Conservation (phyloP, 2,888 invertebrate species). For the Microchrysa polita region DNA sequence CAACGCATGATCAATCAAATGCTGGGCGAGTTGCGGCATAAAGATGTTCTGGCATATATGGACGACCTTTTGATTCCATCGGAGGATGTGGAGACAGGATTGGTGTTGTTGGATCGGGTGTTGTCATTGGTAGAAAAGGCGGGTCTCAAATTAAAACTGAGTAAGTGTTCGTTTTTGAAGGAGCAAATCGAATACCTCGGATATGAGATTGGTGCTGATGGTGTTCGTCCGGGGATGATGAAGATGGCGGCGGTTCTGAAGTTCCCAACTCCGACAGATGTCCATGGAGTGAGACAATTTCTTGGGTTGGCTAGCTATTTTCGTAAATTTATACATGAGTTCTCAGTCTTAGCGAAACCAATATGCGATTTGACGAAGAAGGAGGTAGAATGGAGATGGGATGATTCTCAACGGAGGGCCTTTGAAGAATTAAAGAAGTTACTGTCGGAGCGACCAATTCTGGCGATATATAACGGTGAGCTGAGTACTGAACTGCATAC, state of each 20-base stretch:
- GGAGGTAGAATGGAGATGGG: background rate
- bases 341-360: background rate
- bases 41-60: slow-evolving; percentile 43
- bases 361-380: background rate
- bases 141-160: slow-evolving; percentile 42
- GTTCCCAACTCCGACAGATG: background rate
- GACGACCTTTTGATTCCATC: slow-evolving; percentile 46
- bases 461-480: slow-evolving; percentile 10
- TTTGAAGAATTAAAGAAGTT: background rate
- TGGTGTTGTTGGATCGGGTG: slow-evolving; percentile 42
- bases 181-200: slow-evolving; percentile 46
- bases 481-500: slow-evolving; percentile 23
- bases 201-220: slow-evolving; percentile 11
- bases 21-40: slow-evolving; percentile 16
- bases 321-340: slow-evolving; percentile 2
- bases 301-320: slow-evolving; percentile 12
- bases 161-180: slow-evolving; percentile 47
- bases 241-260: background rate
- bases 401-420: background rate
- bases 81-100: slow-evolving; percentile 20
- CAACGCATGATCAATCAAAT: slow-evolving; percentile 46
- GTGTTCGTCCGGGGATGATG: no score
- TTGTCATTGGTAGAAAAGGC: slow-evolving; percentile 32
- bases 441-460: background rate
- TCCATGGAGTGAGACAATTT: slow-evolving; percentile 18